Percentiles rank a stretch among this genome's conserved stretches.
phyloP scores from a whole-genome alignment of 2,888 invertebrate species.

The Isotomurus palustris region DNA sequence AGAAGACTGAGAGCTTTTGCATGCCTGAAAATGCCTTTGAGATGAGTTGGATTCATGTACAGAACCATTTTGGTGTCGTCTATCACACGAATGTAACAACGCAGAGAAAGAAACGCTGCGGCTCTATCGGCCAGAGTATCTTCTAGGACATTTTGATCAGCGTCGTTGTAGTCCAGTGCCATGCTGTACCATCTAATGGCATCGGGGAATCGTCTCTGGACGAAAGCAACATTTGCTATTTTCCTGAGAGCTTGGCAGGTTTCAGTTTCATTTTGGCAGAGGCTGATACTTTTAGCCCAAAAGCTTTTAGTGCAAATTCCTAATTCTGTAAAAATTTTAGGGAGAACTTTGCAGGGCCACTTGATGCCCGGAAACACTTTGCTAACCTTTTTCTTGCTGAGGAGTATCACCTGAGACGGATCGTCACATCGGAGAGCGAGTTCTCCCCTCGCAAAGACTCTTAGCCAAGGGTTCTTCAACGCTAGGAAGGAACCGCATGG shows the following conservation, averaged over 20 bases:
- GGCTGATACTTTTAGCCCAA: background rate
- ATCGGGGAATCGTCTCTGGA: background rate
- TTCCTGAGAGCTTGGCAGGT: background rate
- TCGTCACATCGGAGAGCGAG: background rate
- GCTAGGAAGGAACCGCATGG: background rate
- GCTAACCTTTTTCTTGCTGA: background rate
- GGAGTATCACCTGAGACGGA: background rate
- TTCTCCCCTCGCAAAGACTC: background rate
- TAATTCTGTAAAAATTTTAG: background rate
- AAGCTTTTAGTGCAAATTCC: background rate
- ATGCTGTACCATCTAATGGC: background rate
- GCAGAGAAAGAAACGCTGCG: background rate
- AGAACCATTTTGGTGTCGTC: background rate
- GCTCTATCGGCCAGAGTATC: background rate
- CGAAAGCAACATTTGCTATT: background rate
- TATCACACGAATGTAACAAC: background rate
- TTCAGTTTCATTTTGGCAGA: background rate
- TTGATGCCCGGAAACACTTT: background rate
- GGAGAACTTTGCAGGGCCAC: background rate
- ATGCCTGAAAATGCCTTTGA: background rate
- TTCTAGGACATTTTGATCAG: too few species aligned
- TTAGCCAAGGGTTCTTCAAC: constrained; percentile 4
- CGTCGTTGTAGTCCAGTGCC: background rate
- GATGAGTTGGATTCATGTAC: background rate
- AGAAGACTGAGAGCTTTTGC: background rate